Evolutionary conservation across 1,140 invertebrate species (phyloP).

Genomic region (Saccostrea glomerata): DNA sequence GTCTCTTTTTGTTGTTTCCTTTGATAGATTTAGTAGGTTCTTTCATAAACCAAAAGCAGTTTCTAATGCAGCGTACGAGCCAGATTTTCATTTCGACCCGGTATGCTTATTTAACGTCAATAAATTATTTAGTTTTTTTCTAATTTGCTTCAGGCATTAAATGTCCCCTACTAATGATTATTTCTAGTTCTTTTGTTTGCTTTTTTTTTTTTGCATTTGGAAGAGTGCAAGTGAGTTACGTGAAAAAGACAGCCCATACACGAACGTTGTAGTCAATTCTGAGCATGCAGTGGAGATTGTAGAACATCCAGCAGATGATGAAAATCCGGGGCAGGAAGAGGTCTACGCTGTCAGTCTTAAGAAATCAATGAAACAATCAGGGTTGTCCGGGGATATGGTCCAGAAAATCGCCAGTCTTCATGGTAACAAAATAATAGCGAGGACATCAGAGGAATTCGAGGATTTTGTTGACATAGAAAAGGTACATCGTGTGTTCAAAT

Average conservation of each 20-base stretch:
- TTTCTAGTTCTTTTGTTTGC: no score
- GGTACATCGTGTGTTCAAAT: background rate
- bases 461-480: conserved; percentile 10
- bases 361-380: background rate
- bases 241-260: background rate
- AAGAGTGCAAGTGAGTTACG: background rate
- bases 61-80: background rate
- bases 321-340: background rate
- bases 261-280: background rate
- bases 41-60: background rate
- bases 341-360: background rate
- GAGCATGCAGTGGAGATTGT: background rate
- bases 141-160: background rate
- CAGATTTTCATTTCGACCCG: background rate
- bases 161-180: background rate
- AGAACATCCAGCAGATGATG: background rate
- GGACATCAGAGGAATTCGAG: background rate
- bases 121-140: background rate
- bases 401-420: conserved; percentile 14
- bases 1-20: background rate
- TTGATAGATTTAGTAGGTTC: background rate
- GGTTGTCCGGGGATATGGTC: background rate
- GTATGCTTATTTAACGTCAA: background rate
- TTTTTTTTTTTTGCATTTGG: background rate
- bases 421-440: background rate